Percentiles rank a stretch among this genome's conserved stretches.
Conservation (phyloP, 2,113 vertebrate species). For the Melanotaenia duboulayi region DNA sequence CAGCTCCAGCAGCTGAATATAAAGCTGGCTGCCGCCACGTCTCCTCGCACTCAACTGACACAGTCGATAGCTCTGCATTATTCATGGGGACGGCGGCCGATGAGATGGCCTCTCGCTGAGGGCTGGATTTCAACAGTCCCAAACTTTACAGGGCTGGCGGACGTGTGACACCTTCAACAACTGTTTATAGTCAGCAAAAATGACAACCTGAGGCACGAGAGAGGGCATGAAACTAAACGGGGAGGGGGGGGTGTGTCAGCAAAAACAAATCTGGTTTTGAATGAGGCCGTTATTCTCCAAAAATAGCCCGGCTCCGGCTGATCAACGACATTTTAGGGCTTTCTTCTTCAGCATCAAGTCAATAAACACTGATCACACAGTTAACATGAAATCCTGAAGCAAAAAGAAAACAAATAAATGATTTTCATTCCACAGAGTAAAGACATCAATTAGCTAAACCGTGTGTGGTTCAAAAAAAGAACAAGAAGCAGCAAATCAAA, state of each 20-base stretch:
- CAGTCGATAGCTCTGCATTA: conserved; percentile 82
- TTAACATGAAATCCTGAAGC: conserved; percentile 62
- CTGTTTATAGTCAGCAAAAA: conserved; percentile 74
- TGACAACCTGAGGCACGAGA: conserved; percentile 56
- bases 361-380: conserved; percentile 77
- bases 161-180: conserved; percentile 71
- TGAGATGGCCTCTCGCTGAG: conserved; percentile 74
- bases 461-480: conserved; percentile 11
- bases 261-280: conserved; percentile 35
- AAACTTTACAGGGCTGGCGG: conserved; percentile 66
- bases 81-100: conserved; percentile 71
- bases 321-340: conserved; percentile 52
- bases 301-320: conserved; percentile 50
- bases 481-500: conserved; percentile 72
- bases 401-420: conserved; percentile 63
- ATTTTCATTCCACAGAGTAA: conserved; percentile 74
- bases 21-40: conserved; percentile 67
- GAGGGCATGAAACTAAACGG: conserved; percentile 40
- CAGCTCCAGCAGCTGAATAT: conserved; percentile 74
- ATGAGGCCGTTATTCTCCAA: conserved; percentile 6
- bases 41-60: conserved; percentile 71
- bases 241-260: conserved; percentile 3
- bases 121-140: conserved; percentile 70
- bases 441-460: conserved; percentile 72
- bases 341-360: conserved; percentile 69